Evolutionary conservation across 2,113 vertebrate genomes (phyloP).

Genomic region (Bujurquina vittata): DNA sequence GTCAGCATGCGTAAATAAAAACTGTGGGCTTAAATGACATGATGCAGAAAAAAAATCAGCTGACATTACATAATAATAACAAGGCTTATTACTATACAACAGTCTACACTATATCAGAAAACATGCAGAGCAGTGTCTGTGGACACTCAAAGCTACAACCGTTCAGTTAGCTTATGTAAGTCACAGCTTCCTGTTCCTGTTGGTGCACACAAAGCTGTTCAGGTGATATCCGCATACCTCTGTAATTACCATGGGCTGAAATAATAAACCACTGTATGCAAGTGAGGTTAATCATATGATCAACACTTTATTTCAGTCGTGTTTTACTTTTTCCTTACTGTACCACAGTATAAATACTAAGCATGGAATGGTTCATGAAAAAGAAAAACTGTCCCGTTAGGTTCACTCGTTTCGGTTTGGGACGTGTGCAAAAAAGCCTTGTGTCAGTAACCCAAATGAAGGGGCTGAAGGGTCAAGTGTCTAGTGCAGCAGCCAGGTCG

Average conservation of each 20-base stretch:
- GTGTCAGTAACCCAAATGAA: no score
- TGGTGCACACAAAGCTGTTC: background rate
- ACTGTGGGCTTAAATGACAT: background rate
- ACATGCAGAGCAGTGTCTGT: background rate
- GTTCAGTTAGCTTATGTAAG: background rate
- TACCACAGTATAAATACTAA: background rate
- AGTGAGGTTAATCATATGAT: background rate
- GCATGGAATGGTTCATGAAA: no score
- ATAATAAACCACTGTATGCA: background rate
- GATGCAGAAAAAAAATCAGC: background rate
- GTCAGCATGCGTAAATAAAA: conserved; percentile 6
- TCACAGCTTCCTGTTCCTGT: background rate
- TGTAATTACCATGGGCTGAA: background rate
- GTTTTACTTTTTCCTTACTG: background rate
- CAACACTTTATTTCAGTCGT: background rate
- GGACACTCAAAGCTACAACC: background rate
- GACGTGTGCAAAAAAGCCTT: no score
- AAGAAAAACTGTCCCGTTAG: no score
- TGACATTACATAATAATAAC: background rate
- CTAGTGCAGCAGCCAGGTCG: no score
- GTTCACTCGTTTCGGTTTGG: no score
- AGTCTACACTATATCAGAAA: background rate
- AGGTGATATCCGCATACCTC: background rate
- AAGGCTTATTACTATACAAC: background rate
- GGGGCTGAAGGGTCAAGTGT: no score